Conservation (phyloP, 2,888 invertebrate genomes). For the Apocheima hispidaria region DNA sequence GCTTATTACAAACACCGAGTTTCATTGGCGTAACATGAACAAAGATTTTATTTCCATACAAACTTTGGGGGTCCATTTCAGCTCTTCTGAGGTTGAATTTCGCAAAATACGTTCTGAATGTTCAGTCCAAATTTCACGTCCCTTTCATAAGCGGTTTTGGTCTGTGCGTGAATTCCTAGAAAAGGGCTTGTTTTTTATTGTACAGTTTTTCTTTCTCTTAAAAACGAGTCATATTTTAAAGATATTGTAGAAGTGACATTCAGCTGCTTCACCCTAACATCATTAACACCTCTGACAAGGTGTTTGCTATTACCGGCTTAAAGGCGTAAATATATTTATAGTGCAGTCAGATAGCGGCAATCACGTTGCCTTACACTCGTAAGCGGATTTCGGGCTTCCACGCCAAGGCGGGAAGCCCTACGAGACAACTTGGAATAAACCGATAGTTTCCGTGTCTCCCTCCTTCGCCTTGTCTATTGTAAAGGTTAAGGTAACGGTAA, state of each 20-base stretch:
- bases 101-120: no score
- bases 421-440: slow-evolving; percentile 57
- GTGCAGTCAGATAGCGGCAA: slow-evolving; percentile 49
- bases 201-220: no score
- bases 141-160: no score
- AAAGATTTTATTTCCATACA: no score
- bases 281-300: slow-evolving; percentile 30
- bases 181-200: no score
- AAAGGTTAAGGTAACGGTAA: slow-evolving; percentile 24
- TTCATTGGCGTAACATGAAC: no score
- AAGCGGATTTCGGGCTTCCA: slow-evolving; percentile 70
- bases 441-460: slow-evolving; percentile 67
- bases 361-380: slow-evolving; percentile 60
- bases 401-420: slow-evolving; percentile 72
- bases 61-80: no score
- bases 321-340: slow-evolving; percentile 40
- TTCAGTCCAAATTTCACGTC: no score
- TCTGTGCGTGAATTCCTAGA: no score
- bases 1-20: no score
- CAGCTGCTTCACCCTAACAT: background rate
- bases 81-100: no score
- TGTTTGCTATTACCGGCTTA: slow-evolving; percentile 26
- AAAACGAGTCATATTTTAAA: no score
- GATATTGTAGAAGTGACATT: background rate
- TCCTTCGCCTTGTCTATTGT: slow-evolving; percentile 59